These are phyloP conservation scores for Coturnix japonica DNA, from an alignment of 2,113 vertebrate genomes.

Conservation along the genomic window DNA sequence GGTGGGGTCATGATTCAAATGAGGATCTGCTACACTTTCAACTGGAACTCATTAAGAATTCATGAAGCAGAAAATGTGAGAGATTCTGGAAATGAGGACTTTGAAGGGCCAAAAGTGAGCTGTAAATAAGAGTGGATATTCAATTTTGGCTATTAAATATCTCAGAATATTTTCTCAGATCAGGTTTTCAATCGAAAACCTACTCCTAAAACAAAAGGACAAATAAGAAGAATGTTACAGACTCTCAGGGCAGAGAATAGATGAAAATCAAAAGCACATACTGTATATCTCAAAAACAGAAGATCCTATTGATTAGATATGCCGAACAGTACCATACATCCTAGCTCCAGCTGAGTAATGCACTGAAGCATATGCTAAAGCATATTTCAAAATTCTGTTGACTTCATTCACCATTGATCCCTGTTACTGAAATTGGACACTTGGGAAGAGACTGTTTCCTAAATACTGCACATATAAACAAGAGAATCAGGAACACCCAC, in stretches of 20 bases:
- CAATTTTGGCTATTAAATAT: slow-evolving; percentile 64
- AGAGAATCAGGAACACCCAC: slow-evolving; percentile 54
- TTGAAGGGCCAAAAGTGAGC: slow-evolving; percentile 73
- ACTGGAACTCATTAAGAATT: slow-evolving; percentile 80
- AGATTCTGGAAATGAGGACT: slow-evolving; percentile 71
- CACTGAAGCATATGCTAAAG: slow-evolving; percentile 45
- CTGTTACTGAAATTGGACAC: slow-evolving; percentile 52
- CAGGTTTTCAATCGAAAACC: slow-evolving; percentile 11
- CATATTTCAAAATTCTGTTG: slow-evolving; percentile 57
- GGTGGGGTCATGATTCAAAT: slow-evolving; percentile 46
- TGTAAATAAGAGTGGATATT: slow-evolving; percentile 72
- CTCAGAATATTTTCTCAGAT: slow-evolving; percentile 42
- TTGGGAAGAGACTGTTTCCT: slow-evolving; percentile 63
- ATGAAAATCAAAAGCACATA: neutral
- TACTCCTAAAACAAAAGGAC: neutral
- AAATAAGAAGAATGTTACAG: neutral
- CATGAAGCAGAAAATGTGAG: slow-evolving; percentile 78
- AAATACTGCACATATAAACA: slow-evolving; percentile 65
- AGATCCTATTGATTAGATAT: neutral
- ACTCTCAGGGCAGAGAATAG: neutral
- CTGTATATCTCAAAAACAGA: neutral
- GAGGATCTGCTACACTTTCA: slow-evolving; percentile 67
- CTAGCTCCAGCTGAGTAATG: neutral
- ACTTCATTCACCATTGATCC: slow-evolving; percentile 57
- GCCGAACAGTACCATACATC: slow-evolving; percentile 4